Base-by-base conservation (phyloP, 1,140 invertebrate species). In the Pogonognathellus flavescens region DNA sequence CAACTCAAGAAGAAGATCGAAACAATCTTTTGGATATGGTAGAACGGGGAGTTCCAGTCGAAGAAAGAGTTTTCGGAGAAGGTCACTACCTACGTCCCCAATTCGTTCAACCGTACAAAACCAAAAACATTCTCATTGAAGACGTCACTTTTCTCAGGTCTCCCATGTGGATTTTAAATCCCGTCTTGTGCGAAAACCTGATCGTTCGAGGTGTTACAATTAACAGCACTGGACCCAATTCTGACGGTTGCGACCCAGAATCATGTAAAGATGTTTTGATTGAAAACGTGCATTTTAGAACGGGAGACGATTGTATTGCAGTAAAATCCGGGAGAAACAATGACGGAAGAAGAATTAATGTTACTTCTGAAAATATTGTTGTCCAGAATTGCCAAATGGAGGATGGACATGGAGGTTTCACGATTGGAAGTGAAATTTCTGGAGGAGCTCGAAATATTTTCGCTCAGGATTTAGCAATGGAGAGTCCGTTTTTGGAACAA, bases 101-200 rank as follows among this genome's bases (percentile, higher is more conserved):
- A 53, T 76, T 84, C 18, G 62, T 84, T 0, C 83, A 84, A 20
- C 83, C 83, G 0, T 49, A 76, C 49, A 16, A 66, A 9, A 31
- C 14, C n/a, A 72, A 80, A 31, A 84, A 84, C 49, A 22, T 84
- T 3, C 83, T 84, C 2, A 84, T 84, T 22, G 50, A 84, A 80
- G 83, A 80, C n/a, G 53, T 84, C 9, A 52, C 49, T 14, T 41
- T 84, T n/a, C 13, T 57, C 3, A 41, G 55, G 10, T 84, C 83
- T 52, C 83, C 83, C 9, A 84, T 84, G 83, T 84, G 83, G 83
- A 80, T 76, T 52, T 10, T 84, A 18, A 53, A 84, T 20, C 83
- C 83, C 3, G 83, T 84, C 6, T 41, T 84, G 11, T 80, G 62
- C 22, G 31, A 72, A 53, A 84, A 84, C 41, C 18, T 84, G 4